These are phyloP conservation scores for Diachrysia chrysitis DNA, from an alignment of 2,888 invertebrate genomes.

Conservation along the genomic window DNA sequence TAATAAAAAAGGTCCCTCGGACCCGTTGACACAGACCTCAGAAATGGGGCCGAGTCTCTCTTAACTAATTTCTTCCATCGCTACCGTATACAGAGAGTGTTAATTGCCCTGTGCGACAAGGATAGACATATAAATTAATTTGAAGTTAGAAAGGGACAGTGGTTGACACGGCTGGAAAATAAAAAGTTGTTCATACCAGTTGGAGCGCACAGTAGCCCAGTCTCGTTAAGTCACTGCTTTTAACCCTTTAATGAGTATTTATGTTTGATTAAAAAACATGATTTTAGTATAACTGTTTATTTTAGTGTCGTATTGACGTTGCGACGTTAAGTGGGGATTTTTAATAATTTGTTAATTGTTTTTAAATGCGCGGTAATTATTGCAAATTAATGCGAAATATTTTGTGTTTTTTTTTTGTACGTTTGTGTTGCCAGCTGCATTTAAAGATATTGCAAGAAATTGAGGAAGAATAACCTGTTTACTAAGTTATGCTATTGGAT, in stretches of 20 bases:
- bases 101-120: conserved; percentile 77
- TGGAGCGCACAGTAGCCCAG: conserved; percentile 71
- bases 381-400: conserved; percentile 36
- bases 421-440: conserved; percentile 23
- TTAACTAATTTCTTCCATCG: conserved; percentile 87
- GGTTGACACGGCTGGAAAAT: conserved; percentile 70
- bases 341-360: conserved; percentile 61
- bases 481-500: neutral
- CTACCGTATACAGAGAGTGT: conserved; percentile 85
- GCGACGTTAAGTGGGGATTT: conserved; percentile 57
- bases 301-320: conserved; percentile 60
- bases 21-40: conserved; percentile 76
- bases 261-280: conserved; percentile 72
- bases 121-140: conserved; percentile 53
- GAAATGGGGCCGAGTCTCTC: conserved; percentile 77
- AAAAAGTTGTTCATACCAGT: conserved; percentile 81
- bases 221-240: conserved; percentile 79
- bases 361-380: conserved; percentile 48
- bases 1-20: conserved; percentile 61
- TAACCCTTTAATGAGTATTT: conserved; percentile 82
- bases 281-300: conserved; percentile 70
- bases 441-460: conserved; percentile 24
- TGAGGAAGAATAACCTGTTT: conserved; percentile 28
- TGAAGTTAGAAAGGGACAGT: conserved; percentile 60
- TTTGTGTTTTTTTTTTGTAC: conserved; percentile 35